These are phyloP conservation scores for Hyles euphorbiae DNA, from an alignment of 1,140 invertebrate species.

Conservation along the genomic window DNA sequence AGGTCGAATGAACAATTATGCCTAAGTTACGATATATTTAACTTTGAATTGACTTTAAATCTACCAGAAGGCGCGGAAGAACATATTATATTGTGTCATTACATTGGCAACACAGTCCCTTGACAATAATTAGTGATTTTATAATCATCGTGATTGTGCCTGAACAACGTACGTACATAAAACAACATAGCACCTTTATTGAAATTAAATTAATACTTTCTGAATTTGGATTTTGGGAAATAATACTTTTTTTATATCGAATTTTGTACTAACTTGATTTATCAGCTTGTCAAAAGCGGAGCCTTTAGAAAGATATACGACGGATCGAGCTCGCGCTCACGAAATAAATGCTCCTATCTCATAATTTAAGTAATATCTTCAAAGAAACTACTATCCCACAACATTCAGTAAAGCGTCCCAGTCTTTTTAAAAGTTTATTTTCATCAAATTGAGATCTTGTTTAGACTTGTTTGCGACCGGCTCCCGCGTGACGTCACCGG, in stretches of 20 bases:
- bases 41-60: constrained; percentile 44
- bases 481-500: constrained; percentile 22
- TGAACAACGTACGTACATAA: constrained; percentile 33
- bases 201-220: constrained; percentile 67
- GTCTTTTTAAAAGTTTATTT: constrained; percentile 75
- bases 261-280: constrained; percentile 70
- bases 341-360: constrained; percentile 71
- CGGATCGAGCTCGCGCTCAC: constrained; percentile 39
- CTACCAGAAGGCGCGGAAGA: constrained; percentile 51
- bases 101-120: constrained; percentile 21
- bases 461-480: constrained; percentile 66
- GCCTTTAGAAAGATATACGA: constrained; percentile 21
- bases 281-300: constrained; percentile 47
- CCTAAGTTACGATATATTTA: constrained; percentile 1
- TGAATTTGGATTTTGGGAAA: constrained; percentile 70
- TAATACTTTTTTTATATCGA: constrained; percentile 70
- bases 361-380: constrained; percentile 74
- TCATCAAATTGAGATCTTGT: constrained; percentile 75
- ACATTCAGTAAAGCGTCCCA: constrained; percentile 75
- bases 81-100: constrained; percentile 53
- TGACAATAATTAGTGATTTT: constrained; percentile 9
- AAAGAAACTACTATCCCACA: constrained; percentile 73
- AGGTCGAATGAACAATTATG: constrained; percentile 13
- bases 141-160: constrained; percentile 41
- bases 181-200: constrained; percentile 51